Evolutionary conservation across 1,140 invertebrate species (phyloP).

Genomic region (Sarcophaga peregrina): DNA sequence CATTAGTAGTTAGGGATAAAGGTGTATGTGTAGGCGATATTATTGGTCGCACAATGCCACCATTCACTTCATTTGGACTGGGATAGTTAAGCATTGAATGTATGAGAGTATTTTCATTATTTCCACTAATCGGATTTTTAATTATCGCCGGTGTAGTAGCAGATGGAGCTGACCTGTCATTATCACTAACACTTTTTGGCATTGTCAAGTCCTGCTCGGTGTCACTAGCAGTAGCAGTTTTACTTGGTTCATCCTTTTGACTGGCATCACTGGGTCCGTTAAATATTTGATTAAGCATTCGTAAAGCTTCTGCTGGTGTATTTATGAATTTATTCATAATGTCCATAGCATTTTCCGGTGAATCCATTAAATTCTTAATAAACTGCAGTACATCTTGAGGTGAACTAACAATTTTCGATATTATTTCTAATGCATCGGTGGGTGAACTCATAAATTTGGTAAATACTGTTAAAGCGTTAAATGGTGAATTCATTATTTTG

Average conservation of each 20-base stretch:
- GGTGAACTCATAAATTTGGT: constrained; percentile 66
- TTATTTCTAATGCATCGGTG: constrained; percentile 64
- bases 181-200: background rate
- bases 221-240: background rate
- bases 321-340: constrained; percentile 67
- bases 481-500: constrained; percentile 66
- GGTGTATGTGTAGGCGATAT: background rate
- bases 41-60: background rate
- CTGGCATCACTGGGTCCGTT: constrained; percentile 49
- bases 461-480: constrained; percentile 65
- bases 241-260: background rate
- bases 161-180: background rate
- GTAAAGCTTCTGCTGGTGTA: constrained; percentile 62
- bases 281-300: constrained; percentile 63
- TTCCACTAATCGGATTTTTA: too few species aligned
- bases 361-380: constrained; percentile 63
- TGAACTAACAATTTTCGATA: constrained; percentile 64
- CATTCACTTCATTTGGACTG: constrained; percentile 29
- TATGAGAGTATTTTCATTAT: constrained; percentile 14
- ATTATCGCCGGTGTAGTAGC: background rate
- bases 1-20: background rate
- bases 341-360: constrained; percentile 62
- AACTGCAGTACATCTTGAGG: constrained; percentile 64
- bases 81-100: constrained; percentile 36
- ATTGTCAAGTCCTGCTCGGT: background rate